Base-by-base conservation (phyloP, 2,797 vertebrate species). In the Eospalax fontanierii region DNA sequence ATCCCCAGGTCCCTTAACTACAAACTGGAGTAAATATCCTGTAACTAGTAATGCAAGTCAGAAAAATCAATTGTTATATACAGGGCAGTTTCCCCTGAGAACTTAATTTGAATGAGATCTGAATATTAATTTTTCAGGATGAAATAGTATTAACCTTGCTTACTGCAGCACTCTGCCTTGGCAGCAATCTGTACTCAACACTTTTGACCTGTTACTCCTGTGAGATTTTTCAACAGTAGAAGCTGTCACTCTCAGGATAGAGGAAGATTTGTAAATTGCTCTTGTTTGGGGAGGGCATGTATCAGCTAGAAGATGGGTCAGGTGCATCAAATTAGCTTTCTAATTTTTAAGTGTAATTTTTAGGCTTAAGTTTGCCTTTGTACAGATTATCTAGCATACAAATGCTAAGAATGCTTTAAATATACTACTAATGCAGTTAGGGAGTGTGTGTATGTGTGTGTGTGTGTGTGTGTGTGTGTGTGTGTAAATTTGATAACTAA, bases 61-160 rank as follows among this genome's bases (percentile, higher is more conserved):
- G 84, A 92, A 97, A 97, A 95, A 97, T 95, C 94, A 88, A 95
- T 96, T 91, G 80, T 91, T 94, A 18, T 73, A 74, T 75, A 85
- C 91, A 80, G 89, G 76, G 43, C 33, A 59, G 4, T 90, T 82
- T 26, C 78, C 81, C 59, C 15, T 66, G 74, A 92, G 89, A 80
- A 50, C 50, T 78, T 95, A 28, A 83, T 92, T 95, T 94, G 91
- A 96, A 95, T 96, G 93, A 94, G 73, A 88, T 89, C 87, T 96
- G 94, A 96, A 96, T 97, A 97, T 95, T 87, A 26, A 28, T 90
- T 95, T 94, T 82, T 91, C n/a, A 18, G 81, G 78, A 70, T 91
- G 88, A 85, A 91, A 86, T 30, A 87, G 68, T 66, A 54, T 89
- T 54, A 76, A 61, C 84, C 80, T 87, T 15, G 0, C 33, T 63